A percentile compares a stretch with the other conserved stretches of the same genome.
Evolutionary conservation across 2,113 vertebrate genomes (phyloP).

Genomic region (Ellobius talpinus): DNA sequence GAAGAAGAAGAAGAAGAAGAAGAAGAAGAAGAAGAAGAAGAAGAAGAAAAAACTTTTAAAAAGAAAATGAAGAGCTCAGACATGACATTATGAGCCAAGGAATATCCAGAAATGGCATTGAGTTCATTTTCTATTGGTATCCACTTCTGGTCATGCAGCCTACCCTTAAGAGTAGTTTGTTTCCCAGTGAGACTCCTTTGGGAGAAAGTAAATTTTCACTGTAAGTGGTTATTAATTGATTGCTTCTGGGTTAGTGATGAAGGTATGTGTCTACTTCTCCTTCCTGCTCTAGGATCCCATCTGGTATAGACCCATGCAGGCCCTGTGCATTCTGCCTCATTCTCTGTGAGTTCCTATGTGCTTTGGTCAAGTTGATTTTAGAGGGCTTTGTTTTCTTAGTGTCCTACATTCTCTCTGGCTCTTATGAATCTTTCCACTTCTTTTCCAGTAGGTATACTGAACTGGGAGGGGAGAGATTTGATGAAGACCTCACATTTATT

Average conservation of each 20-base stretch:
- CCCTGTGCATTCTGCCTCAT: not conserved
- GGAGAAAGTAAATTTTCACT: not conserved
- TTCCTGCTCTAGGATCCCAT: not conserved
- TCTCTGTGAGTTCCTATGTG: not conserved
- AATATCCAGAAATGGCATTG: no score
- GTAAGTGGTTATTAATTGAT: not conserved
- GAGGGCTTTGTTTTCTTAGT: not conserved
- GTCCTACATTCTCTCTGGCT: not conserved
- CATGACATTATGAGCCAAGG: no score
- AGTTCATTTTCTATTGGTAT: no score
- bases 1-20: no score
- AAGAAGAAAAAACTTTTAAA: not conserved
- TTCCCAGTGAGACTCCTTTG: not conserved
- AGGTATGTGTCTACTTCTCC: not conserved
- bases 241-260: not conserved
- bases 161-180: no score
- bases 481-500: not conserved
- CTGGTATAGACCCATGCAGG: not conserved
- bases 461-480: not conserved
- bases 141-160: no score
- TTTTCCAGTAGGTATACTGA: not conserved
- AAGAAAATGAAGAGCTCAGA: not conserved
- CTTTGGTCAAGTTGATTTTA: not conserved
- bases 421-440: not conserved
- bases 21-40: no score